Evolutionary conservation across 2,888 invertebrate genomes (phyloP), one percentile per base, ranked within the genome.

Genomic region (Epinotia demarniana): DNA sequence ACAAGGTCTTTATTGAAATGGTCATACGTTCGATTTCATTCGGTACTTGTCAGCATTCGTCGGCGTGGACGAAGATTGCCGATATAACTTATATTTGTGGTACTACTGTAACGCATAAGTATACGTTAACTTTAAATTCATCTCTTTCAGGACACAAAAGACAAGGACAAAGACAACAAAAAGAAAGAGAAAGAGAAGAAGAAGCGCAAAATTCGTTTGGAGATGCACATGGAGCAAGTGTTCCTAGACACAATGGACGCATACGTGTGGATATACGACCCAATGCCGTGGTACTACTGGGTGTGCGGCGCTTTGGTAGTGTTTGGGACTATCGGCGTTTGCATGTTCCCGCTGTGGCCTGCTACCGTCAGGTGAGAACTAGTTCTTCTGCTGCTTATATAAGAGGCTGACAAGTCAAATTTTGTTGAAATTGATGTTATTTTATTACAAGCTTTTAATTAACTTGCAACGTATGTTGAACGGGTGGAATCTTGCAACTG

Each of bases 331-430:
- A 98, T 99, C 83, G 97, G 97, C 16, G 96, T 99, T 57, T 99
- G 99, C 91, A 95, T 99, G 87, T 99, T 99, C 94, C 99, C 99
- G n/a, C 94, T 99, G 73, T 99, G 99, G 99, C 99, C 99, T 0
- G 97, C 98, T 72, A 96, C 97, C 81, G 97, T 99, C 82, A 96
- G 97, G 95, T 97, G 89, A 88, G 72, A 23, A n/a, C 0, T 8
- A 2, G 8, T n/a, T 3, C 4, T 8, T 43, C 1, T n/a, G 1
- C 18, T 58, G 8, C 13, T 16, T 13, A 18, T 27, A 3, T 27
- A 3, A 27, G 23, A n/a, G n/a, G n/a, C n/a, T n/a, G n/a, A n/a
- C n/a, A n/a, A n/a, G n/a, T n/a, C n/a, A n/a, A n/a, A n/a, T n/a
- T n/a, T n/a, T n/a, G n/a, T n/a, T n/a, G n/a, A n/a, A n/a, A n/a